A percentile compares a stretch with the other conserved stretches of the same genome.
Conservation (phyloP, 1,140 invertebrate genomes). For the Drosophila prosaltans region DNA sequence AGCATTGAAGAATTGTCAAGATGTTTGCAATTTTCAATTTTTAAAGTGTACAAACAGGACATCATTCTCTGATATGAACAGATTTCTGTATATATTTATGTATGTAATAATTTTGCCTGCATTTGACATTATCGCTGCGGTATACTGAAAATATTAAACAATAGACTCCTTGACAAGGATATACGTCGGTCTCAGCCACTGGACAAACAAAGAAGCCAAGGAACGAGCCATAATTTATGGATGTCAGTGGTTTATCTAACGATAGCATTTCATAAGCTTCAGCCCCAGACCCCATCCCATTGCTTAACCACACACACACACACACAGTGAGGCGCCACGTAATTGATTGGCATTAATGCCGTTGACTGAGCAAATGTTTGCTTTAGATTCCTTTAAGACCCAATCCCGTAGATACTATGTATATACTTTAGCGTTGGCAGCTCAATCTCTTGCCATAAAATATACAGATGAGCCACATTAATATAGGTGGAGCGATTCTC, state of each 20-base stretch:
- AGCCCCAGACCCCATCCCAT: background rate
- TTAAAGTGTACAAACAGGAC: too few relatives aligned
- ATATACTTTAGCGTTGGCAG: slow-evolving; percentile 26
- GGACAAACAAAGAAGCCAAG: slow-evolving; percentile 33
- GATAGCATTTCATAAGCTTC: slow-evolving; percentile 44
- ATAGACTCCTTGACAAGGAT: slow-evolving; percentile 43
- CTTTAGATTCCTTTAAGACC: slow-evolving; percentile 17
- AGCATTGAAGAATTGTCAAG: too few relatives aligned
- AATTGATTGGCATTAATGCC: slow-evolving; percentile 60
- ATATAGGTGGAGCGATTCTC: background rate
- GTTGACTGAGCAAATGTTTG: slow-evolving; percentile 51
- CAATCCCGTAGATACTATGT: slow-evolving; percentile 31
- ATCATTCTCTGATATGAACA: background rate
- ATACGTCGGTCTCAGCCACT: background rate
- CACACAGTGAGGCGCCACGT: slow-evolving; percentile 9
- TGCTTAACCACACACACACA: background rate
- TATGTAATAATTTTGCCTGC: slow-evolving; percentile 14
- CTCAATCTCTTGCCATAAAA: slow-evolving; percentile 29
- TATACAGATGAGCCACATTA: slow-evolving; percentile 6
- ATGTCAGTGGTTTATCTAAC: slow-evolving; percentile 69
- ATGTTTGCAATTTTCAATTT: too few relatives aligned
- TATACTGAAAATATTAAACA: slow-evolving; percentile 34
- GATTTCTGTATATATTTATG: background rate
- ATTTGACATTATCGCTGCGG: slow-evolving; percentile 36
- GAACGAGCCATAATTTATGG: slow-evolving; percentile 67